Evolutionary conservation across 2,113 vertebrate species (phyloP), one percentile per base, ranked within the genome.

Genomic region (Oreotrochilus melanogaster): DNA sequence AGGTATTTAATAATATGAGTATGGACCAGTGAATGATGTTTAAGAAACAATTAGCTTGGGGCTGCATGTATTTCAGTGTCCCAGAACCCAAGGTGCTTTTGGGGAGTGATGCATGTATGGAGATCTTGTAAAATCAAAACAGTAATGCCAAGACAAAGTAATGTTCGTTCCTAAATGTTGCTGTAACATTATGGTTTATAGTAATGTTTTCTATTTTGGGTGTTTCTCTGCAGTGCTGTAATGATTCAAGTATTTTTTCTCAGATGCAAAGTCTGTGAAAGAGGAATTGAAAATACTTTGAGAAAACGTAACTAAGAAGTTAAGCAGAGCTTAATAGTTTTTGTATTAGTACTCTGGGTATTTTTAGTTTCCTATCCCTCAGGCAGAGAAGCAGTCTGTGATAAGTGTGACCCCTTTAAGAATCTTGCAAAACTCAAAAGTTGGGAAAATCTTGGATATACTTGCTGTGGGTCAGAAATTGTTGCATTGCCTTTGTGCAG

Each of bases 371-470:
- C 28, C 24, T 22, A 79, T 42, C 69, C 73, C 73, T 75, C 35
- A 80, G 72, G 30, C 90, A 64, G 71, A 85, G 66, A 33, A 95
- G 45, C 37, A 70, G 2, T 75, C 78, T 37, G 61, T 27, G 24
- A 28, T 7, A 73, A 75, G 74, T 67, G 10, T 15, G 64, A 73
- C 86, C 72, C 92, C 93, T 96, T 70, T 70, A 75, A 86, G 43
- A 47, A 43, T 71, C 91, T 93, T 96, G 72, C 74, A 92, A 94
- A 93, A 71, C 73, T 48, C 33, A 61, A 37, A 86, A 87, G 84
- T 96, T 57, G 87, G 69, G 86, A 97, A 97, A 92, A 95, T 88
- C 67, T 92, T 91, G 82, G 67, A 78, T 94, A 97, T 96, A 53
- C 78, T 94, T 88, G 60, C 22, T 78, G 39, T 78, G 21, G 60